Evolutionary conservation across 2,888 invertebrate genomes (phyloP).

Genomic region (Drosophila formosana): DNA sequence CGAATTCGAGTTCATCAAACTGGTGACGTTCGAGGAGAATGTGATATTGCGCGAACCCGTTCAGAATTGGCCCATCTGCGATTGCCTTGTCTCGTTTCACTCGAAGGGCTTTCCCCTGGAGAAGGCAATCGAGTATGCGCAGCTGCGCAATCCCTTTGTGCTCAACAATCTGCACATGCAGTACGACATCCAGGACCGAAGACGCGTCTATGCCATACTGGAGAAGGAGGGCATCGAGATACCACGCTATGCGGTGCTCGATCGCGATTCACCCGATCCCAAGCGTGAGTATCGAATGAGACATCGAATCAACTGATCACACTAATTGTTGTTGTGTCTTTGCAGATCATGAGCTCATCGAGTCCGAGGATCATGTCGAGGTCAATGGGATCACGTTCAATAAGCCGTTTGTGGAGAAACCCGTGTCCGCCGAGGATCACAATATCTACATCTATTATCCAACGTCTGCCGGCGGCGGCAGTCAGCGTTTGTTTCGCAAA

Average conservation of each 20-base stretch:
- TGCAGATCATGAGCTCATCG: constrained; percentile 93
- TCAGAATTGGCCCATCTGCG: constrained; percentile 99
- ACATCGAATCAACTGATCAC: too few relatives aligned
- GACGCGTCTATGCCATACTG: constrained; percentile 97
- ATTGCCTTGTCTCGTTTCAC: constrained; percentile 99
- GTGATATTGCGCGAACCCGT: constrained; percentile 98
- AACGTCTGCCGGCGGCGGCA: constrained; percentile 98
- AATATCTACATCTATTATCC: constrained; percentile 99
- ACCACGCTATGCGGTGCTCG: constrained; percentile 98
- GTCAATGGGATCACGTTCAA: constrained; percentile 97
- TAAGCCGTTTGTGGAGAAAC: constrained; percentile 99
- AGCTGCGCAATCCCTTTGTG: constrained; percentile 96
- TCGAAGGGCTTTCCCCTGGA: constrained; percentile 99
- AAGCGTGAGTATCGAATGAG: constrained; percentile 89
- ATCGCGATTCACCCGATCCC: constrained; percentile 96
- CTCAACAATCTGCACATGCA: constrained; percentile 99
- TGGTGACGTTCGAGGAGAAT: constrained; percentile 97
- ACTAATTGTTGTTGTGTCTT: too few relatives aligned
- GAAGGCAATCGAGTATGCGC: constrained; percentile 98
- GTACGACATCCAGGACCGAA: constrained; percentile 97
- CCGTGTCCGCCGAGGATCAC: constrained; percentile 99
- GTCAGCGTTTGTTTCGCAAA: constrained; percentile 99
- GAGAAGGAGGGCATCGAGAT: constrained; percentile 98
- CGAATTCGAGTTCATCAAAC: constrained; percentile 98
- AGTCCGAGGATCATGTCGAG: constrained; percentile 98